These are phyloP conservation scores for Cerceris ruficornis DNA, from an alignment of 2,888 invertebrate species.

Conservation along the genomic window DNA sequence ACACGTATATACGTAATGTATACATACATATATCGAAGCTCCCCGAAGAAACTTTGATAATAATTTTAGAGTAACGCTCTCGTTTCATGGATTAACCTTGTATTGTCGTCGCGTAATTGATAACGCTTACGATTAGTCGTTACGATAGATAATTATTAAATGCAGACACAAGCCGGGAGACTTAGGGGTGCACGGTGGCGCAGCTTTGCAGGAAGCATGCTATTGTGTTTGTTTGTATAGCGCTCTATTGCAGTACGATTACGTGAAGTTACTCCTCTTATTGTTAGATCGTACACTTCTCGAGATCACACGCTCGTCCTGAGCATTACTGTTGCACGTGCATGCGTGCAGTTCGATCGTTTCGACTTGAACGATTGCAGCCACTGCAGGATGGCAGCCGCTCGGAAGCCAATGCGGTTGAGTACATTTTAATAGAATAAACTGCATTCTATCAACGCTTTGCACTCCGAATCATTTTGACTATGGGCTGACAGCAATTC, in stretches of 20 bases:
- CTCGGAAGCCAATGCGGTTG: too few species aligned
- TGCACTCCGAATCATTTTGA: too few species aligned
- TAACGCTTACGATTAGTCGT: constrained; percentile 1
- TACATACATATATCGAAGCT: constrained; percentile 17
- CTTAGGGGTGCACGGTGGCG: background rate
- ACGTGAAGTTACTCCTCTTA: background rate
- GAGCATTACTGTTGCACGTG: background rate
- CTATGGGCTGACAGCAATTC: too few species aligned
- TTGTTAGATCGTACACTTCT: background rate
- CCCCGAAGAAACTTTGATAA: constrained; percentile 11
- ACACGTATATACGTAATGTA: background rate
- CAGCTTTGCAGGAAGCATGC: background rate
- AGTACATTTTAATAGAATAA: too few species aligned
- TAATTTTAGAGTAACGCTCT: constrained; percentile 28
- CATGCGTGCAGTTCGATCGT: background rate
- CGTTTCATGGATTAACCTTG: constrained; percentile 21
- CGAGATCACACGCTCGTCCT: background rate
- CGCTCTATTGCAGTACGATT: constrained; percentile 3
- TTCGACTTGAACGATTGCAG: background rate
- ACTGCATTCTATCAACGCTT: too few species aligned
- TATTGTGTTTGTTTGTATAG: constrained; percentile 3
- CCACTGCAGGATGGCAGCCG: too few species aligned
- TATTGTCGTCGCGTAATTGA: background rate
- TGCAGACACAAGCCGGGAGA: background rate
- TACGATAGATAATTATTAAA: background rate